Base-by-base conservation (phyloP, 1,140 invertebrate species). In the Palaemon carinicauda region DNA sequence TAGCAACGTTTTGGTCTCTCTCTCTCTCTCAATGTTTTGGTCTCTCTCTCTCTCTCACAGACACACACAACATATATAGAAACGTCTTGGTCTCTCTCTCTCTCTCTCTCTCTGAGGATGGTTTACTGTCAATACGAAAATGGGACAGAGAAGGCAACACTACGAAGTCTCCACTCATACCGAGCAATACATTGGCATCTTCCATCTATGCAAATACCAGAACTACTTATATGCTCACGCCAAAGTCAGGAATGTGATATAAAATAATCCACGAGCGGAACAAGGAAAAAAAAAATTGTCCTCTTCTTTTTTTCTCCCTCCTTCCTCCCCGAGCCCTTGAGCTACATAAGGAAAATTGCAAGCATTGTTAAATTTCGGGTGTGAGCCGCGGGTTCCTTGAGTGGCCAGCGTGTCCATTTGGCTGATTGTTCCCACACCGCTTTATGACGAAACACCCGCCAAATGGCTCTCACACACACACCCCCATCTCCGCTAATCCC, bases 331-430 rank as follows among this genome's bases (percentile, higher is more conserved):
- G 60, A 77, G 77, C 84, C 65, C 69, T 80, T 86, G 60, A 80
- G 84, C 84, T 86, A 86, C 84, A 86, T 86, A 86, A 86, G 84
- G 84, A 86, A 86, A 80, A 86, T 86, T 86, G 84, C 84, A 86
- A 86, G 84, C 84, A 86, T 86, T 86, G 84, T 86, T 86, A 86
- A 86, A 86, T 86, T 86, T 86, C 54, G 84, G 41, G 41, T 41
- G 84, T 86, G 84, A 80, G 84, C 80, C 77, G 84, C 84, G 84
- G 71, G 84, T 86, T 86, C 77, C 84, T 86, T 86, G 84, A 86
- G 84, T 86, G 84, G 84, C 84, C 80, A 80, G 84, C 84, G 80
- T 86, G 84, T 86, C 84, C 84, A 86, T 86, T 86, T 86, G 84
- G 77, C 84, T 86, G 84, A 86, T 86, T 86, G 84, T 86, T 86